These are phyloP conservation scores for Gnathonemus longibarbis DNA, from an alignment of 2,113 vertebrate species.

Conservation along the genomic window DNA sequence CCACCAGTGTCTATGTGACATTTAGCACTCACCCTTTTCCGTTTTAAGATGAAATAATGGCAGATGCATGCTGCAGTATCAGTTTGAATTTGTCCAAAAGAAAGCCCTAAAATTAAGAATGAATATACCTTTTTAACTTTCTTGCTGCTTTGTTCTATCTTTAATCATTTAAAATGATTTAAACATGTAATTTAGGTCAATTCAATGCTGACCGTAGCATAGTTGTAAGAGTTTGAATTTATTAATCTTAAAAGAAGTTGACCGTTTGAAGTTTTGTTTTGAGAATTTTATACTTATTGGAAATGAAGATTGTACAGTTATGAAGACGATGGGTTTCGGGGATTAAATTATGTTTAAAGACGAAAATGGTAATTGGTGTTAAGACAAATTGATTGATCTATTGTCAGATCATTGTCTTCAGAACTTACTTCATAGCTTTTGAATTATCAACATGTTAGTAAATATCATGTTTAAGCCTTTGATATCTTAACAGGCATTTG, in stretches of 20 bases:
- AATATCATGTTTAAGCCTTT: neutral
- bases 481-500: neutral
- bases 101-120: neutral
- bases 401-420: neutral
- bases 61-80: neutral
- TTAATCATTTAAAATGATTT: neutral
- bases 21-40: neutral
- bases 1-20: neutral
- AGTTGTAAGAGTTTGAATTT: neutral
- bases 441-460: neutral
- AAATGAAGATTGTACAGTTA: neutral
- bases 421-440: neutral
- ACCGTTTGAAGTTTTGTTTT: neutral
- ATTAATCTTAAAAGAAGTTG: neutral
- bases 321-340: neutral
- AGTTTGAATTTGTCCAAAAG: neutral
- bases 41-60: neutral
- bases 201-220: neutral
- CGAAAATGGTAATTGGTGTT: neutral
- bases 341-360: constrained; percentile 3
- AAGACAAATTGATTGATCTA: neutral
- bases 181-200: neutral
- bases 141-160: neutral
- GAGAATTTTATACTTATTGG: neutral
- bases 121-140: neutral